A percentile compares a stretch with the other conserved stretches of the same genome.
Conservation (phyloP, 2,113 vertebrate genomes). For the Dasyornis broadbenti region DNA sequence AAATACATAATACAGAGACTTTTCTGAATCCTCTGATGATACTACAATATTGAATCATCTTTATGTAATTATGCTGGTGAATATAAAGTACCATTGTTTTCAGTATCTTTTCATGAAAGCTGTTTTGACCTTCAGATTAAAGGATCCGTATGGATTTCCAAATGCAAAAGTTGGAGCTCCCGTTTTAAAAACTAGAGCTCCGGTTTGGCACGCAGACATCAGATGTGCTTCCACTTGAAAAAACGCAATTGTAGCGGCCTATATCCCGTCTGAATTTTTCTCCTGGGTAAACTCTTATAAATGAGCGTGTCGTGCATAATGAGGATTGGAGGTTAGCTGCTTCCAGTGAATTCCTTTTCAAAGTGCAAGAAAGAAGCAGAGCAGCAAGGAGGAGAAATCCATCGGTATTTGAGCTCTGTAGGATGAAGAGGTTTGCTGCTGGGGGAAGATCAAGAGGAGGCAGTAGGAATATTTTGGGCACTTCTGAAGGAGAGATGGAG, state of each 20-base stretch:
- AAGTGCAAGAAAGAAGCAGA: slow-evolving; percentile 49
- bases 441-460: slow-evolving; percentile 78
- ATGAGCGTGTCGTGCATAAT: slow-evolving; percentile 44
- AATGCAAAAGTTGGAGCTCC: slow-evolving; percentile 44
- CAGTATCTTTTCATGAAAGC: slow-evolving; percentile 31
- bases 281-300: slow-evolving; percentile 48
- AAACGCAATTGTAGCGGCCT: slow-evolving; percentile 12
- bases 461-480: slow-evolving; percentile 74
- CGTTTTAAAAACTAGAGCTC: slow-evolving; percentile 42
- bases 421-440: slow-evolving; percentile 65
- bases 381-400: slow-evolving; percentile 52
- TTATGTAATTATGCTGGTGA: slow-evolving; percentile 5
- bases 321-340: slow-evolving; percentile 53
- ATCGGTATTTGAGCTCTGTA: slow-evolving; percentile 69
- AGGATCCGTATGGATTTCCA: slow-evolving; percentile 45
- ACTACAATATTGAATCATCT: slow-evolving; percentile 1
- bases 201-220: neutral
- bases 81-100: slow-evolving; percentile 49
- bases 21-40: slow-evolving; percentile 17
- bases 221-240: slow-evolving; percentile 42
- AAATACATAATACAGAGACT: neutral
- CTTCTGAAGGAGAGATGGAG: slow-evolving; percentile 79
- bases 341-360: slow-evolving; percentile 60
- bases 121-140: slow-evolving; percentile 46
- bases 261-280: slow-evolving; percentile 43